Evolutionary conservation across 2,113 vertebrate genomes (phyloP), one percentile per base, ranked within the genome.

Genomic region (Psilopsiagon aymara): DNA sequence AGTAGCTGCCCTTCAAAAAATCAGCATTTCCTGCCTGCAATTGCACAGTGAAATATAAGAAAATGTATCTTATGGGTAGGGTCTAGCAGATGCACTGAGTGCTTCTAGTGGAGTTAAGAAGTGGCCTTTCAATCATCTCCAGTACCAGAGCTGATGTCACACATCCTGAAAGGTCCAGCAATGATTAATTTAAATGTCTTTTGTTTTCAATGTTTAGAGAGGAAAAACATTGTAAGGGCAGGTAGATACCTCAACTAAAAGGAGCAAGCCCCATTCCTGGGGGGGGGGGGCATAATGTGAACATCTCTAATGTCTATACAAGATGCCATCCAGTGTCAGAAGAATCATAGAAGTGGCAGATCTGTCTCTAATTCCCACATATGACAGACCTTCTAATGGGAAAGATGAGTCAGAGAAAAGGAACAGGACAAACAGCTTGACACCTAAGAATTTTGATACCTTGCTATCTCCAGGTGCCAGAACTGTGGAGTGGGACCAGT

Each of bases 21-120:
- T 13, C 27, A 68, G 10, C 12, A 47, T 20, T 90, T 55, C 41
- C 29, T 75, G 39, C 9, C 19, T 70, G 12, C 20, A 63, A 17
- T 49, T 44, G 24, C 3, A 14, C 35, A 74, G 21, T 24, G 24
- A 63, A n/a, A 29, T 59, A 17, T 4, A 67, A 52, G 9, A 47
- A 78, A 88, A 1, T 0, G 0, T 21, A 17, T 8, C 16, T 79
- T 63, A 33, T 0, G 0, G 10, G 6, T 35, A 47, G 33, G 5
- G 17, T 35, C 33, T 33, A 69, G 29, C 11, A 52, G n/a, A 31
- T 20, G 11, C 4, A 76, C 59, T 89, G 27, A 44, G 41, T 14
- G 18, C 21, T 86, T 83, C 25, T 23, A 25, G 18, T 5, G 77
- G 13, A 6, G 4, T 89, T 79, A 43, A 85, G 78, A 85, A 11